Conservation (phyloP, 2,797 vertebrate genomes). For the Gobio occitaniae region DNA sequence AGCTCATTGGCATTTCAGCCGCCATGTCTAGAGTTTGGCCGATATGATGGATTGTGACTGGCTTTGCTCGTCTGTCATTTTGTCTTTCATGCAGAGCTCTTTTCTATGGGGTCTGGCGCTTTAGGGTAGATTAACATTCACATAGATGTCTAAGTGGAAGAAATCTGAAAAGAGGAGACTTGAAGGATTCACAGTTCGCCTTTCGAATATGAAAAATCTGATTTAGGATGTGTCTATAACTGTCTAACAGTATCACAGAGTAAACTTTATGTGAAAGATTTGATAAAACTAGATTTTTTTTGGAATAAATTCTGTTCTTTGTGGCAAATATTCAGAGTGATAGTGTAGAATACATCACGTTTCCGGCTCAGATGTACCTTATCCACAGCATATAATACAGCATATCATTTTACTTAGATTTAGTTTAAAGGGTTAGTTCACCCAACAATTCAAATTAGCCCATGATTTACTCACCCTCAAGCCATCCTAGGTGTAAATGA, state of each 20-base stretch:
- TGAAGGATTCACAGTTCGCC: slow-evolving; percentile 73
- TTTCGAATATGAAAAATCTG: slow-evolving; percentile 74
- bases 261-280: slow-evolving; percentile 73
- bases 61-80: slow-evolving; percentile 75
- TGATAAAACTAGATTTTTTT: slow-evolving; percentile 68
- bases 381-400: slow-evolving; percentile 4
- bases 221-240: slow-evolving; percentile 78
- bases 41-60: slow-evolving; percentile 73
- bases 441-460: too few relatives aligned
- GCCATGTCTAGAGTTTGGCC: slow-evolving; percentile 66
- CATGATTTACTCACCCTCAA: too few relatives aligned
- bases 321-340: neutral
- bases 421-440: neutral
- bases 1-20: slow-evolving; percentile 52
- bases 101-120: slow-evolving; percentile 63
- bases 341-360: neutral
- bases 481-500: too few relatives aligned
- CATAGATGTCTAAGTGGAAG: slow-evolving; percentile 58
- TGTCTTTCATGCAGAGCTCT: slow-evolving; percentile 69
- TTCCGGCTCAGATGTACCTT: slow-evolving; percentile 36
- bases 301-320: slow-evolving; percentile 24
- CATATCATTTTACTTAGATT: neutral
- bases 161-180: slow-evolving; percentile 72
- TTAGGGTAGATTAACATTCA: slow-evolving; percentile 74
- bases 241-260: slow-evolving; percentile 75